A percentile compares a stretch with the other conserved stretches of the same genome.
These are phyloP conservation scores for Syngnathus rostellatus DNA, from an alignment of 2,797 vertebrate species.

Conservation along the genomic window DNA sequence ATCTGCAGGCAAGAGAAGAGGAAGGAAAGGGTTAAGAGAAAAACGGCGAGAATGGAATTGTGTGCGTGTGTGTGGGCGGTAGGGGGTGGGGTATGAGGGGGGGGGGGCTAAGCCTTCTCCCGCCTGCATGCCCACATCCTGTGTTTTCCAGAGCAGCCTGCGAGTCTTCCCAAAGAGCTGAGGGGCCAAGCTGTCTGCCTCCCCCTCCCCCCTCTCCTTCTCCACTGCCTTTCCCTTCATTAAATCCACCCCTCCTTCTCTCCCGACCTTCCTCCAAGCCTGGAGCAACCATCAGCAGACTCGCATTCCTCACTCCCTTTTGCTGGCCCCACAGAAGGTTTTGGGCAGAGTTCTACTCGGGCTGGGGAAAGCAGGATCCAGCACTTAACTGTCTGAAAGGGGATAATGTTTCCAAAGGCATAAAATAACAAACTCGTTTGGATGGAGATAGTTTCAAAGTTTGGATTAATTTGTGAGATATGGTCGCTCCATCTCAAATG, in stretches of 20 bases:
- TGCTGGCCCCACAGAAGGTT: conserved; percentile 58
- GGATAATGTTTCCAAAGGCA: background rate
- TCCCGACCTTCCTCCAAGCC: conserved; percentile 57
- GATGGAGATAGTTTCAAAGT: background rate
- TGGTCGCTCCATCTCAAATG: background rate
- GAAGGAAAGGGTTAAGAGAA: conserved; percentile 57
- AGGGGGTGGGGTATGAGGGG: conserved; percentile 33
- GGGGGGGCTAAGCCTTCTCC: conserved; percentile 50
- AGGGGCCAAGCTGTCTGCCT: conserved; percentile 72
- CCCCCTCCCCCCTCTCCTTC: conserved; percentile 31
- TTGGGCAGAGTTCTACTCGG: conserved; percentile 23
- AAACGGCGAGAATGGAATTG: conserved; percentile 40
- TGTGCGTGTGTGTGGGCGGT: conserved; percentile 32
- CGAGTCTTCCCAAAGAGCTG: conserved; percentile 66
- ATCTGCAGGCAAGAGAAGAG: conserved; percentile 11
- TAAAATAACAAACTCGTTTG: conserved; percentile 12
- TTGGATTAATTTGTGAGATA: background rate
- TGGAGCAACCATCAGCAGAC: conserved; percentile 64
- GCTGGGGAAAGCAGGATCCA: conserved; percentile 21
- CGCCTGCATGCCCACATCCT: conserved; percentile 71
- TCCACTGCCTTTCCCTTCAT: conserved; percentile 49
- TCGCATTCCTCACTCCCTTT: conserved; percentile 63
- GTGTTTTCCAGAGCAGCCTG: conserved; percentile 71
- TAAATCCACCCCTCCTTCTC: conserved; percentile 54
- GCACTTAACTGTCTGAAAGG: conserved; percentile 16